These are phyloP conservation scores for Eulithis prunata DNA, from an alignment of 2,888 invertebrate species.

Conservation along the genomic window DNA sequence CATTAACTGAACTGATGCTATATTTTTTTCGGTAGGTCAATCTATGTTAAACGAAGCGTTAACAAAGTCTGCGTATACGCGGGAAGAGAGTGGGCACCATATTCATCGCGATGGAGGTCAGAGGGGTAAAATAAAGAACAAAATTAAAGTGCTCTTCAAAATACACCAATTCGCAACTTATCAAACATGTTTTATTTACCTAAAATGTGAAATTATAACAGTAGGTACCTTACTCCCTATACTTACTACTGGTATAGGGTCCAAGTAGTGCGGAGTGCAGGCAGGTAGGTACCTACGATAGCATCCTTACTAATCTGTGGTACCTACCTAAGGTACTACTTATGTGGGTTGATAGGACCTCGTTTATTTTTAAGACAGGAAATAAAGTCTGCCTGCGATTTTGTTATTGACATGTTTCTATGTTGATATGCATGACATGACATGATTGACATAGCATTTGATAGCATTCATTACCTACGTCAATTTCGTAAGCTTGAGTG, in stretches of 20 bases:
- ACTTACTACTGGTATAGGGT: not conserved
- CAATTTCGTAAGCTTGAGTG: slow-evolving; percentile 10
- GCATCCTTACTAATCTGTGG: no score
- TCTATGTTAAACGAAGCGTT: slow-evolving; percentile 61
- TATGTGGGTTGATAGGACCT: no score
- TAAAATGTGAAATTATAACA: no score
- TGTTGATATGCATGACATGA: not conserved
- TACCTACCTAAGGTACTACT: no score
- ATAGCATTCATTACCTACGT: no score
- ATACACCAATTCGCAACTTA: slow-evolving; percentile 66
- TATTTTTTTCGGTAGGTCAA: slow-evolving; percentile 56
- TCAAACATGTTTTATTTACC: slow-evolving; percentile 28
- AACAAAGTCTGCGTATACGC: slow-evolving; percentile 55
- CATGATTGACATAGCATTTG: no score
- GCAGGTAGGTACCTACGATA: no score
- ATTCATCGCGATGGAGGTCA: slow-evolving; percentile 48
- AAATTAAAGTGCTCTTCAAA: slow-evolving; percentile 71
- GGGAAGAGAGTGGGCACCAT: slow-evolving; percentile 55
- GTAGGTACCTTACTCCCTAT: slow-evolving; percentile 4
- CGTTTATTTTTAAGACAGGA: no score
- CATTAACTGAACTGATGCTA: slow-evolving; percentile 26
- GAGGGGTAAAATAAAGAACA: slow-evolving; percentile 64
- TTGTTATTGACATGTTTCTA: no score
- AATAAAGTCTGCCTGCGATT: no score
- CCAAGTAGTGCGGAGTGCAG: no score